Evolutionary conservation across 2,797 vertebrate genomes (phyloP).

Genomic region (Acipenser transmontanus): DNA sequence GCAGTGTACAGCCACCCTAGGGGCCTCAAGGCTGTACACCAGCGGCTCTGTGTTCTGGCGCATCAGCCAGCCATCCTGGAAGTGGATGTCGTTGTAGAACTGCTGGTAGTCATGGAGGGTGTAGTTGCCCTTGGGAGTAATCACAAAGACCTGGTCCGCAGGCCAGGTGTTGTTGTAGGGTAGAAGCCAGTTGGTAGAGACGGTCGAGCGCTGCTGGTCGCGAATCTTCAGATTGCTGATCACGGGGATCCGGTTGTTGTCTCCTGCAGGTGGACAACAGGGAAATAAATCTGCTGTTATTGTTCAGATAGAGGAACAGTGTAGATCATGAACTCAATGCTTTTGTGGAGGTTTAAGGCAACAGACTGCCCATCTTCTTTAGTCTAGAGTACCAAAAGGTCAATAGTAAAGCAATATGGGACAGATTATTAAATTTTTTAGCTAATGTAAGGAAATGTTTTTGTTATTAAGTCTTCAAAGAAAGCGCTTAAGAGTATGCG

Average conservation of each 20-base stretch:
- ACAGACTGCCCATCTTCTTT: no score
- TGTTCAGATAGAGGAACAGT: no score
- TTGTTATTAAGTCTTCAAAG: no score
- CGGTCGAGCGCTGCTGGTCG: conserved; percentile 82
- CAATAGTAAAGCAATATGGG: no score
- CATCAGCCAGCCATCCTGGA: conserved; percentile 87
- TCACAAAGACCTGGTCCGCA: conserved; percentile 73
- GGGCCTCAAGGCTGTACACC: conserved; percentile 59
- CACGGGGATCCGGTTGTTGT: conserved; percentile 87
- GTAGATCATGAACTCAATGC: no score
- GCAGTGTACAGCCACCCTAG: conserved; percentile 80
- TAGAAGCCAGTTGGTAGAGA: conserved; percentile 86
- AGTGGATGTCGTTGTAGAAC: conserved; percentile 79
- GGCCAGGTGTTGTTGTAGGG: conserved; percentile 85
- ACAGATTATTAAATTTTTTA: no score
- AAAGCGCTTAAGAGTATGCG: no score
- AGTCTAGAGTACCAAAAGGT: no score
- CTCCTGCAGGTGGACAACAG: conserved; percentile 58
- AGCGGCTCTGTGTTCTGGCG: conserved; percentile 77
- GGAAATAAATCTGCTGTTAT: no score
- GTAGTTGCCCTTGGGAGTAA: conserved; percentile 77
- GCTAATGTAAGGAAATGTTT: no score
- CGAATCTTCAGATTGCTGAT: conserved; percentile 88
- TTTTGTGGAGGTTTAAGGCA: no score
- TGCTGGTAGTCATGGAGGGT: conserved; percentile 73